Evolutionary conservation across 64 coral and sea anemone species (phyloP).

Genomic region (Porites lutea): DNA sequence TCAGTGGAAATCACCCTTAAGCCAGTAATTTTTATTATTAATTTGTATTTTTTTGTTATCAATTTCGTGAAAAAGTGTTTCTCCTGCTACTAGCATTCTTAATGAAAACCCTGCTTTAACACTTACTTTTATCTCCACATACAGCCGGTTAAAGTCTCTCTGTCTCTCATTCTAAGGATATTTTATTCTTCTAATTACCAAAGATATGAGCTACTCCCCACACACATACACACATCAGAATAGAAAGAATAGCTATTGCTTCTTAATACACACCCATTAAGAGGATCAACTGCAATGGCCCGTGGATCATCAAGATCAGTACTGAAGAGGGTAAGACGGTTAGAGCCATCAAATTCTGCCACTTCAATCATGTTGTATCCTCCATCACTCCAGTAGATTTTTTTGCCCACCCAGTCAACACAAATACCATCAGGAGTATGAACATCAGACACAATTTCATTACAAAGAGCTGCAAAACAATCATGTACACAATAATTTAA

Average conservation of each 20-base stretch:
- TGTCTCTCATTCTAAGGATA: too few relatives aligned
- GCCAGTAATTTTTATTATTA: too few relatives aligned
- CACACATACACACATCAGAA: background rate
- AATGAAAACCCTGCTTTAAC: too few relatives aligned
- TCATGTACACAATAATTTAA: background rate
- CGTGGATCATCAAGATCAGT: slow-evolving; percentile 68
- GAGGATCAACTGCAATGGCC: slow-evolving; percentile 83
- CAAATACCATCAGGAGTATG: slow-evolving; percentile 48
- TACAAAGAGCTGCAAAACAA: background rate
- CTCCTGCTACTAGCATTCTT: too few relatives aligned
- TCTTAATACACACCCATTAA: slow-evolving; percentile 31
- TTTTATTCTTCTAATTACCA: too few relatives aligned
- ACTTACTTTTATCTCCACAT: too few relatives aligned
- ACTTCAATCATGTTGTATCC: slow-evolving; percentile 76
- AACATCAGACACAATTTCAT: slow-evolving; percentile 19
- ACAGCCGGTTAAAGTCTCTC: too few relatives aligned
- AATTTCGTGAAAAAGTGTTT: too few relatives aligned
- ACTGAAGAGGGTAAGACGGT: slow-evolving; percentile 67
- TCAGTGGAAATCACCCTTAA: too few relatives aligned
- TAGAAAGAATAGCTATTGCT: background rate
- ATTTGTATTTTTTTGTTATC: too few relatives aligned
- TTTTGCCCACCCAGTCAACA: slow-evolving; percentile 58
- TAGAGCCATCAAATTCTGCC: slow-evolving; percentile 72
- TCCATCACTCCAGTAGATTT: slow-evolving; percentile 72
- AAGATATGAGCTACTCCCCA: too few relatives aligned